A percentile compares a stretch with the other conserved stretches of the same genome.
Conservation (phyloP, 2,797 vertebrate genomes). For the Distichodus sexfasciatus region DNA sequence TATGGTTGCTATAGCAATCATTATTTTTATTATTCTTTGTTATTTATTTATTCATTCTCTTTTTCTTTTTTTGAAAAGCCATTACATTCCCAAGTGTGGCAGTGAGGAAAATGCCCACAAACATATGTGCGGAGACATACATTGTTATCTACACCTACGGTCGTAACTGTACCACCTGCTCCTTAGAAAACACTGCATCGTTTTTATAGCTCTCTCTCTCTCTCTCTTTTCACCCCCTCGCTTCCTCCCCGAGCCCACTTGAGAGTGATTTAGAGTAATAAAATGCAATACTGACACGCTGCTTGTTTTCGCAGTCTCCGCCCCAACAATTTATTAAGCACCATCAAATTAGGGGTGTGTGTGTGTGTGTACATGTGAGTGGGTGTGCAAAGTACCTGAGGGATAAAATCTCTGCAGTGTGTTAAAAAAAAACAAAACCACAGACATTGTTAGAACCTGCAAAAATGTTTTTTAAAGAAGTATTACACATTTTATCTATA, state of each 20-base stretch:
- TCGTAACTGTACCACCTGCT: background rate
- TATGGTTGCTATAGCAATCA: background rate
- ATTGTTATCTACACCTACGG: background rate
- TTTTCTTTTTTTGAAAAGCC: too few relatives aligned
- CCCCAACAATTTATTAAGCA: constrained; percentile 10
- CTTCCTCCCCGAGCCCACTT: background rate
- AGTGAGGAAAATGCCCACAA: background rate
- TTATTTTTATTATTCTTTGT: too few relatives aligned
- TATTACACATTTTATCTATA: too few relatives aligned
- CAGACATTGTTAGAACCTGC: too few relatives aligned
- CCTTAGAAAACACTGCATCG: background rate
- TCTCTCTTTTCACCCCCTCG: background rate
- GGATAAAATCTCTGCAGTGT: too few relatives aligned
- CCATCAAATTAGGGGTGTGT: constrained; percentile 12
- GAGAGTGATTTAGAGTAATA: background rate
- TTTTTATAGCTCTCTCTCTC: background rate
- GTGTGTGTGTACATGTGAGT: background rate
- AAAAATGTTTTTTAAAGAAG: too few relatives aligned
- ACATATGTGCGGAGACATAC: background rate
- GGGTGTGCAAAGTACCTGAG: background rate
- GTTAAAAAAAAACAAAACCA: too few relatives aligned
- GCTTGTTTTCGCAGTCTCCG: constrained; percentile 1
- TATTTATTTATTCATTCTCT: too few relatives aligned
- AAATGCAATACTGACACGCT: background rate
- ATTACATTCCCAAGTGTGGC: too few relatives aligned